Percentiles rank a stretch among this genome's conserved stretches.
Conservation (phyloP, 2,113 vertebrate genomes). For the Hippocampus guttulatus region DNA sequence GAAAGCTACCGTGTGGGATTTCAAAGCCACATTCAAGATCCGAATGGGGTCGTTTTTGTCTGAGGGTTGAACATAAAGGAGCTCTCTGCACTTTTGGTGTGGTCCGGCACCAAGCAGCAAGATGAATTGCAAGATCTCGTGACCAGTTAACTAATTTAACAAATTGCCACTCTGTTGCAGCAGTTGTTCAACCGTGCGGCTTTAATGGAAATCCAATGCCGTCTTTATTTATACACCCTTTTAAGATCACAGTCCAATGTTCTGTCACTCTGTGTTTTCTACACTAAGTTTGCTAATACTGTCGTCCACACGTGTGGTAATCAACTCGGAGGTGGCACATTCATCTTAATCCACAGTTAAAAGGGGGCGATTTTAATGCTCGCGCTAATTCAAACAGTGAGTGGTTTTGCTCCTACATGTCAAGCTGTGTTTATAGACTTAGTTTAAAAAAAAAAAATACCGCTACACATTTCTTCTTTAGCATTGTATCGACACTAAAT, state of each 20-base stretch:
- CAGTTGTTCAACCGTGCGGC: slow-evolving; percentile 63
- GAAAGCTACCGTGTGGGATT: slow-evolving; percentile 9
- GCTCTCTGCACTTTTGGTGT: slow-evolving; percentile 61
- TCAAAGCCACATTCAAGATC: slow-evolving; percentile 23
- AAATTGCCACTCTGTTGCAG: slow-evolving; percentile 63
- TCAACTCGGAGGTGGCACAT: slow-evolving; percentile 51
- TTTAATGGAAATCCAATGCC: slow-evolving; percentile 66
- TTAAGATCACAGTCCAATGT: slow-evolving; percentile 34
- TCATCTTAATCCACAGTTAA: slow-evolving; percentile 43
- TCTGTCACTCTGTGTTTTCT: slow-evolving; percentile 31
- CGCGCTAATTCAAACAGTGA: slow-evolving; percentile 26
- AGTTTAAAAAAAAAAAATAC: neutral
- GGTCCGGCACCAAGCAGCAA: slow-evolving; percentile 63
- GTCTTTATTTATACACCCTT: slow-evolving; percentile 53
- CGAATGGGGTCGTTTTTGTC: slow-evolving; percentile 8
- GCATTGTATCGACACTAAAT: neutral
- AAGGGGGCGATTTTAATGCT: slow-evolving; percentile 27
- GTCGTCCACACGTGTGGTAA: slow-evolving; percentile 46
- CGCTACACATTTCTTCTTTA: neutral
- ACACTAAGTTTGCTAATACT: slow-evolving; percentile 36
- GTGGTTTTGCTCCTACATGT: slow-evolving; percentile 17
- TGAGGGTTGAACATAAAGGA: slow-evolving; percentile 25
- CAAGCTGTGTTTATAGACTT: neutral
- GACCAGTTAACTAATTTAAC: slow-evolving; percentile 70
- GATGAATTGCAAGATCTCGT: slow-evolving; percentile 66